Evolutionary conservation across 2,797 vertebrate species (phyloP).

Genomic region (Prionace glauca): DNA sequence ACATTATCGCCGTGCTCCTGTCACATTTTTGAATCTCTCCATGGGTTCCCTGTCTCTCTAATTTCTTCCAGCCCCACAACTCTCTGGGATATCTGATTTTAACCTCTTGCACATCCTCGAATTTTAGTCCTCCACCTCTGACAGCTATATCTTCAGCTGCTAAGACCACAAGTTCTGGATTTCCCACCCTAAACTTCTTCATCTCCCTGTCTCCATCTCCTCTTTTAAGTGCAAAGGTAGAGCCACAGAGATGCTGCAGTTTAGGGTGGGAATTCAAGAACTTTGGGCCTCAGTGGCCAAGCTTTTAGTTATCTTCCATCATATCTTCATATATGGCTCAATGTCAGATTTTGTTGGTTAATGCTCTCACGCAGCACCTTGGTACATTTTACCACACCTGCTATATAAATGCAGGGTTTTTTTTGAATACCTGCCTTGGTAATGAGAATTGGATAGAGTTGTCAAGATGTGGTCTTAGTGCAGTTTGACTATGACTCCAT

Average conservation of each 20-base stretch:
- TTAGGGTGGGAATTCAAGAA: too few species aligned
- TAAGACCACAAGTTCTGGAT: background rate
- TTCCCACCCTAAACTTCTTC: background rate
- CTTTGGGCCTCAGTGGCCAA: background rate
- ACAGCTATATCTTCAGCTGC: background rate
- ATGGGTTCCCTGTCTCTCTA: too few species aligned
- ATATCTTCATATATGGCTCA: background rate
- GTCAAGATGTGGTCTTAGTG: background rate
- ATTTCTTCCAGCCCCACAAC: background rate
- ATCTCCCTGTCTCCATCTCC: rapidly evolving
- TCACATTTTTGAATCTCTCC: too few species aligned
- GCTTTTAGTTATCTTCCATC: background rate
- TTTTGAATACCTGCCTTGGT: background rate
- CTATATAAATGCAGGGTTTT: background rate
- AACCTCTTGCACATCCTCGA: background rate
- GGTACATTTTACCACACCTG: background rate
- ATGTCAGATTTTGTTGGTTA: background rate
- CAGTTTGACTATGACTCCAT: background rate
- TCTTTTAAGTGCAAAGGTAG: background rate
- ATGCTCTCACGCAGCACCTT: background rate
- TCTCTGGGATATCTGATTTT: background rate
- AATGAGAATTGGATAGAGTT: background rate
- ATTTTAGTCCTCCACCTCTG: background rate
- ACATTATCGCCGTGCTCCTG: too few species aligned
- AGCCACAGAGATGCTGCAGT: too few species aligned